phyloP scores from a whole-genome alignment of 1,140 invertebrate species.

The Trissolcus basalis region DNA sequence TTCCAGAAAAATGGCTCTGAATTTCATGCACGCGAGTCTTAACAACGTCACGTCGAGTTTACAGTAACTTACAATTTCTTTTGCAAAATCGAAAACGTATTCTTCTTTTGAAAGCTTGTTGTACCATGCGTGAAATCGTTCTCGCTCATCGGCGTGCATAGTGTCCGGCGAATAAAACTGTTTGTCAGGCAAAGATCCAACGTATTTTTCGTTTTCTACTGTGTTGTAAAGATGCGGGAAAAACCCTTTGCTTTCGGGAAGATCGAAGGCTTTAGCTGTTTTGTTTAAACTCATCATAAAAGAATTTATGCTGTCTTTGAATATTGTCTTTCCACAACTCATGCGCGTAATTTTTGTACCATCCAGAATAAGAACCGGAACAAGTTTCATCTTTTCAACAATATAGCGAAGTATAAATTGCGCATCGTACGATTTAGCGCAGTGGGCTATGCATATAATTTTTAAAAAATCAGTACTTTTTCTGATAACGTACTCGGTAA shows the following conservation, averaged over 20 bases:
- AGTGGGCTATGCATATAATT: slow-evolving; percentile 55
- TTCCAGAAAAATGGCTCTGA: slow-evolving; percentile 2
- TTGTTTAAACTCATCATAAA: slow-evolving; percentile 52
- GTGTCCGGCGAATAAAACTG: not conserved
- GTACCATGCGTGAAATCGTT: not conserved
- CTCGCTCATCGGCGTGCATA: not conserved
- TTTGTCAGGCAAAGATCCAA: slow-evolving; percentile 22
- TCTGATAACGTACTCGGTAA: slow-evolving; percentile 13
- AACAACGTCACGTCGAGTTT: not conserved
- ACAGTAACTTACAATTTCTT: slow-evolving; percentile 5
- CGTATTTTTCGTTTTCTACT: slow-evolving; percentile 48
- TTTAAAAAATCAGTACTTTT: not conserved
- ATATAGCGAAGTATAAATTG: no score
- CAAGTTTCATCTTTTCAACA: not conserved
- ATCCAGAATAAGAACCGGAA: not conserved
- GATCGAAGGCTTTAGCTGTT: slow-evolving; percentile 54
- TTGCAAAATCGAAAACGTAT: slow-evolving; percentile 3
- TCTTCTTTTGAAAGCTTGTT: not conserved
- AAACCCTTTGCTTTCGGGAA: slow-evolving; percentile 37
- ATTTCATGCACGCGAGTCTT: not conserved
- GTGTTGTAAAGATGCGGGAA: slow-evolving; percentile 59
- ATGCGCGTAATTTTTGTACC: not conserved
- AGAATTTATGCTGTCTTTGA: slow-evolving; percentile 63
- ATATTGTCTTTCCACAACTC: slow-evolving; percentile 18
- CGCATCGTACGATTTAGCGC: slow-evolving; percentile 48